phyloP scores from a whole-genome alignment of 2,113 vertebrate genomes.

The Heteronetta atricapilla region DNA sequence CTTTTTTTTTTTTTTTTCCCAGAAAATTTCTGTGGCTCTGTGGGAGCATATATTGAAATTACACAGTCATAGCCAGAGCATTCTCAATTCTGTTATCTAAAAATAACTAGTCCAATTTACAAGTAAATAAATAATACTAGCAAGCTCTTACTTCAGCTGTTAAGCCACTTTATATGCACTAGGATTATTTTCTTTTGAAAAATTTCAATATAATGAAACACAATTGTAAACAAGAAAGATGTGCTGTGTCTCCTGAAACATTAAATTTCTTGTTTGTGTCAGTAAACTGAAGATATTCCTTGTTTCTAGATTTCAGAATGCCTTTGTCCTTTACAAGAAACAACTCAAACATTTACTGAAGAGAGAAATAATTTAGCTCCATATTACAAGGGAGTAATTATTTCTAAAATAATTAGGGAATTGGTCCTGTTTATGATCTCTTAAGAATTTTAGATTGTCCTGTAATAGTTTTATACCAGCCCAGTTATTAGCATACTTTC shows the following conservation, averaged over 20 bases:
- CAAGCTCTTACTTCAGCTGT: background rate
- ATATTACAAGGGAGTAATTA: background rate
- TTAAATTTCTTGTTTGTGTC: background rate
- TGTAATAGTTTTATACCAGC: background rate
- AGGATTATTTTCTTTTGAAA: background rate
- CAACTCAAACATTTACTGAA: background rate
- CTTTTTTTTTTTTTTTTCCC: background rate
- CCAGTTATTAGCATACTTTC: background rate
- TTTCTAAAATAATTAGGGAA: background rate
- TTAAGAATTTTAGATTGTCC: background rate
- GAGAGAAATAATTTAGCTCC: background rate
- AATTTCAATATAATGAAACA: background rate
- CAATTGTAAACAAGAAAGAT: background rate
- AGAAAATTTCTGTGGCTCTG: background rate
- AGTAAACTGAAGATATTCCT: background rate
- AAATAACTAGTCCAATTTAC: background rate
- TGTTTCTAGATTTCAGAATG: background rate
- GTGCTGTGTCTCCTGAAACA: rapidly evolving
- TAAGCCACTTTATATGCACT: background rate
- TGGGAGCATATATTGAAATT: background rate
- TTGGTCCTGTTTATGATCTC: background rate
- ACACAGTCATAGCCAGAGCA: background rate
- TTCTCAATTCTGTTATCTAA: background rate
- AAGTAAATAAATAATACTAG: background rate
- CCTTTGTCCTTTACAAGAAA: background rate